Conservation (phyloP, 1,140 invertebrate genomes). For the Oreohelix idahoensis region DNA sequence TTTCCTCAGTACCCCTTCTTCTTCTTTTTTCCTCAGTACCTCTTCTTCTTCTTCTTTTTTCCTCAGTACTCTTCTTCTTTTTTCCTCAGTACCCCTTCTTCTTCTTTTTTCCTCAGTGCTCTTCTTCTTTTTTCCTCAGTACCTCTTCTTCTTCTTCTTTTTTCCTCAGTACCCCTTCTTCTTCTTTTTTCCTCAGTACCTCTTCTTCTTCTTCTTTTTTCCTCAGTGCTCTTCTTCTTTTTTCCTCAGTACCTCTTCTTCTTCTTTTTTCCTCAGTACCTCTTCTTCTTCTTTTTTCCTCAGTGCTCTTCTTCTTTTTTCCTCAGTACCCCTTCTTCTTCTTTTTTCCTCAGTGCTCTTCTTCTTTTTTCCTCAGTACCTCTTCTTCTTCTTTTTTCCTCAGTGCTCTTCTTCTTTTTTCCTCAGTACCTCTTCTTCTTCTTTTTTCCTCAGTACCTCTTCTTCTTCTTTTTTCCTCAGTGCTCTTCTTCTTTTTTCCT, state of each 20-base stretch:
- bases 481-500: background rate
- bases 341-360: too few relatives aligned
- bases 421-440: background rate
- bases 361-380: too few relatives aligned
- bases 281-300: too few relatives aligned
- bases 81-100: background rate
- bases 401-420: background rate
- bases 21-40: background rate
- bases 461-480: background rate
- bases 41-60: background rate
- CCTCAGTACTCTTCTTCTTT: background rate
- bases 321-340: too few relatives aligned
- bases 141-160: constrained; percentile 10
- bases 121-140: background rate
- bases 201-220: background rate
- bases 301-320: too few relatives aligned
- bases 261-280: too few relatives aligned
- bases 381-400: background rate
- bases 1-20: background rate
- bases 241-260: background rate
- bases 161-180: background rate
- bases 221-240: background rate
- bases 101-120: background rate
- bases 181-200: background rate
- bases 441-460: background rate